These are phyloP conservation scores for Temnothorax longispinosus DNA, from an alignment of 1,140 invertebrate species.

Conservation along the genomic window DNA sequence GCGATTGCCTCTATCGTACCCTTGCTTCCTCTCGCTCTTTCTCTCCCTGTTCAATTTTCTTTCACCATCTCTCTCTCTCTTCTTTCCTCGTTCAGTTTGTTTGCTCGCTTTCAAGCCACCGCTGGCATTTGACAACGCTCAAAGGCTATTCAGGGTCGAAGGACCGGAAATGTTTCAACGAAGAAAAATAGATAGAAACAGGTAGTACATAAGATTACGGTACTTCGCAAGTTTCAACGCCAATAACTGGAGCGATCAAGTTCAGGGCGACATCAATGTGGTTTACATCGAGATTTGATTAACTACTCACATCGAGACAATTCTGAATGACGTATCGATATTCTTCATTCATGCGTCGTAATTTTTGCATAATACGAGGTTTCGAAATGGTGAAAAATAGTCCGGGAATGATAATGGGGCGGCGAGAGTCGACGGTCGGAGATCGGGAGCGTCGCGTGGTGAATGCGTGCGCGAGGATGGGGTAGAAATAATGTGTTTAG, in stretches of 20 bases:
- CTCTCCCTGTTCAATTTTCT: slow-evolving; percentile 30
- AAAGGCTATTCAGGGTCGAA: slow-evolving; percentile 74
- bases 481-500: slow-evolving; percentile 84
- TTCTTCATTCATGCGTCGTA: slow-evolving; percentile 3
- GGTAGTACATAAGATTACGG: slow-evolving; percentile 55
- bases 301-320: slow-evolving; percentile 50
- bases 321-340: background rate
- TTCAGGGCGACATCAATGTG: background rate
- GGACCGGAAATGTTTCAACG: slow-evolving; percentile 69
- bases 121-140: slow-evolving; percentile 67
- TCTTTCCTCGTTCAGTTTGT: slow-evolving; percentile 24
- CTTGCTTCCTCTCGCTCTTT: slow-evolving; percentile 7
- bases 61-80: slow-evolving; percentile 23
- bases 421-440: slow-evolving; percentile 64
- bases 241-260: slow-evolving; percentile 16
- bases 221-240: background rate
- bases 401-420: slow-evolving; percentile 49
- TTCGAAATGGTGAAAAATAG: slow-evolving; percentile 51
- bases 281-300: background rate
- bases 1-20: slow-evolving; percentile 34
- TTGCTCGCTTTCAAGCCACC: slow-evolving; percentile 66
- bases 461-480: slow-evolving; percentile 50
- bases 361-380: slow-evolving; percentile 8
- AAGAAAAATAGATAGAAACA: slow-evolving; percentile 48
- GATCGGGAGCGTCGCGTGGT: slow-evolving; percentile 50